These are phyloP conservation scores for Caenorhabditis macrosperma DNA, from an alignment of 2,888 invertebrate genomes.

Conservation along the genomic window DNA sequence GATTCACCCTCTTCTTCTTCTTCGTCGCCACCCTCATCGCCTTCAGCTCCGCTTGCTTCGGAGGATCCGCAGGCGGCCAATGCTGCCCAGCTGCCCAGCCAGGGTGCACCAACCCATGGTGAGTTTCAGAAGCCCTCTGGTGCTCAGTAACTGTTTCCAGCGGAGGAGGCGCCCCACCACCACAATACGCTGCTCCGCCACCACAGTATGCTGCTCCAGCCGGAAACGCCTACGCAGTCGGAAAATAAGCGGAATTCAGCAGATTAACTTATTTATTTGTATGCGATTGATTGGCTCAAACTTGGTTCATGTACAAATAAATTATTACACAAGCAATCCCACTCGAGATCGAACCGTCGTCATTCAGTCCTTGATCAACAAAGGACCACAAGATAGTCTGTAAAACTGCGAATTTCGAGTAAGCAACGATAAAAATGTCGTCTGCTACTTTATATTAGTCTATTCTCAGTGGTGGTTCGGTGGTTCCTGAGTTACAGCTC, in stretches of 20 bases:
- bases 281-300: too few relatives aligned
- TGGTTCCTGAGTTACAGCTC: too few relatives aligned
- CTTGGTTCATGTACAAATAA: too few relatives aligned
- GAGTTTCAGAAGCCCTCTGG: background rate
- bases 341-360: too few relatives aligned
- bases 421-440: too few relatives aligned
- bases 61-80: conserved; percentile 44
- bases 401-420: too few relatives aligned
- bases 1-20: conserved; percentile 27
- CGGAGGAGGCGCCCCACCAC: conserved; percentile 34
- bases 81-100: conserved; percentile 63
- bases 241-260: conserved; percentile 42
- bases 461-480: too few relatives aligned
- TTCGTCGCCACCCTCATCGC: conserved; percentile 44
- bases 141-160: conserved; percentile 31
- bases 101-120: conserved; percentile 60
- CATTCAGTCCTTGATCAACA: too few relatives aligned
- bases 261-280: too few relatives aligned
- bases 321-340: too few relatives aligned
- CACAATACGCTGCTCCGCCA: conserved; percentile 28
- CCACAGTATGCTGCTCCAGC: conserved; percentile 32
- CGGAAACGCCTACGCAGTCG: conserved; percentile 40
- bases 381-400: too few relatives aligned
- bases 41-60: conserved; percentile 54
- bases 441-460: too few relatives aligned